Percentiles rank a stretch among this genome's conserved stretches.
Evolutionary conservation across 2,888 invertebrate species (phyloP).

Genomic region (Blastobasis lacticolella): DNA sequence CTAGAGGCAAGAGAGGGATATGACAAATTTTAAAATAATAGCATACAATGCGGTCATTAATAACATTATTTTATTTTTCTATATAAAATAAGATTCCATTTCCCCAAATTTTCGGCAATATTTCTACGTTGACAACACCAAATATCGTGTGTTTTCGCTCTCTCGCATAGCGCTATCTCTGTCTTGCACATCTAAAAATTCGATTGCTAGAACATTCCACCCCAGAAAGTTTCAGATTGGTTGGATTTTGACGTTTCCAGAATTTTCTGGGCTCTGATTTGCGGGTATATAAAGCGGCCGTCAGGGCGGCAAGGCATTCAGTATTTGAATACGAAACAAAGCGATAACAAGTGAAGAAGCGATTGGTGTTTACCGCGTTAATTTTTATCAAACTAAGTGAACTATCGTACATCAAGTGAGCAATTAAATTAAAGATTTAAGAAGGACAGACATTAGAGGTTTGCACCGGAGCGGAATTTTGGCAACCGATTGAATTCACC

Average conservation of each 20-base stretch:
- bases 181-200: not conserved
- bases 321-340: constrained; percentile 47
- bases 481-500: no score
- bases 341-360: constrained; percentile 24
- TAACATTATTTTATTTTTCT: no score
- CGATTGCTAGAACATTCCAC: constrained; percentile 35
- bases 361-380: constrained; percentile 27
- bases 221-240: constrained; percentile 31
- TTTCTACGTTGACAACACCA: no score
- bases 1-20: no score
- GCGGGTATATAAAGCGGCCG: constrained; percentile 32
- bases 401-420: not conserved
- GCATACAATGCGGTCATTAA: no score
- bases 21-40: no score
- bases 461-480: no score
- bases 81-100: no score
- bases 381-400: constrained; percentile 5
- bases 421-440: constrained; percentile 6
- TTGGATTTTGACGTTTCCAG: constrained; percentile 29
- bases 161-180: no score
- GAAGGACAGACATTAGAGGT: no score
- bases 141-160: no score
- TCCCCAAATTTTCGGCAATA: no score
- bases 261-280: constrained; percentile 40
- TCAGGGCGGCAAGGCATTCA: constrained; percentile 47